Conservation (phyloP, 2,113 vertebrate species). For the Emydocephalus ijimae region DNA sequence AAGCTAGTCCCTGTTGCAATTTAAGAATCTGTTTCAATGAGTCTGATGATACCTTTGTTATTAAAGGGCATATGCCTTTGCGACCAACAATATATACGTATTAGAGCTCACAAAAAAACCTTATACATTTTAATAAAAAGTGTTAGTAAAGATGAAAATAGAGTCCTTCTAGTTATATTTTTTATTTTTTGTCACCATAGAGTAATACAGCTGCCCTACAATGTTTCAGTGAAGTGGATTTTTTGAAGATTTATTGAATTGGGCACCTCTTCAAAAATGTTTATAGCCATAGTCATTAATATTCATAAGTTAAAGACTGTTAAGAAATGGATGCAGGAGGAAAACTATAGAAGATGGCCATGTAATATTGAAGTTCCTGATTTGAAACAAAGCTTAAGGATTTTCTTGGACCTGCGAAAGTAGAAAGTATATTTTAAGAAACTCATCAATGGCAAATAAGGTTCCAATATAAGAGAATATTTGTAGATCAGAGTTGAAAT, state of each 20-base stretch:
- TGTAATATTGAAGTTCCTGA: not conserved
- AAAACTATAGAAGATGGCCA: not conserved
- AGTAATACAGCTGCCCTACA: not conserved
- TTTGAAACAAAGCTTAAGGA: not conserved
- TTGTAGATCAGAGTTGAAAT: not conserved
- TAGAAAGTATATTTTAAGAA: not conserved
- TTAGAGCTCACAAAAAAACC: not conserved
- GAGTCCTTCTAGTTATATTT: not conserved
- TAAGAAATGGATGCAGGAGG: not conserved
- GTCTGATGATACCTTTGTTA: not conserved
- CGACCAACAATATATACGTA: not conserved
- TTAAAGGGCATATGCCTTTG: not conserved
- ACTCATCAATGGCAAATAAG: not conserved
- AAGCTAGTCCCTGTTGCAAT: not conserved
- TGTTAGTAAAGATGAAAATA: not conserved
- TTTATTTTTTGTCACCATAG: not conserved
- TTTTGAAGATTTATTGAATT: too few relatives aligned
- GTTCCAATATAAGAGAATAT: not conserved
- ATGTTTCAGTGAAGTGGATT: not conserved
- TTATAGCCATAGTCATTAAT: not conserved
- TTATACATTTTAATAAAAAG: not conserved
- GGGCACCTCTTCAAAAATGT: not conserved
- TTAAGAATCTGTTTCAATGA: not conserved
- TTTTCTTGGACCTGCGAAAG: not conserved
- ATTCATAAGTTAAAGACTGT: not conserved